A percentile compares a stretch with the other conserved stretches of the same genome.
Evolutionary conservation across 1,140 invertebrate genomes (phyloP).

Genomic region (Drosophila ambigua): DNA sequence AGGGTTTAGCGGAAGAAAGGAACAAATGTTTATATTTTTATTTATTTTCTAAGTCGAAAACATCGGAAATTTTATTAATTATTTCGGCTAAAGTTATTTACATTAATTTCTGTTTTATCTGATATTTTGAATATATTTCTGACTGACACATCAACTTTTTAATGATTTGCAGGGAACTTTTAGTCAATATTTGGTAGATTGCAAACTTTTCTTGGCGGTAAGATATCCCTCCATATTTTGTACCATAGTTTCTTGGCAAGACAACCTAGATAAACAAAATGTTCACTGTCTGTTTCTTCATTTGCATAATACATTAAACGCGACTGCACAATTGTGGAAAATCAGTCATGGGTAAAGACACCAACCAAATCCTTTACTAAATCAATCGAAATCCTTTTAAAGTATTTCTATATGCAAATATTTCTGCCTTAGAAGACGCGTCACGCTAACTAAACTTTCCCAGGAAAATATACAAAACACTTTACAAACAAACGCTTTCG

Average conservation of each 20-base stretch:
- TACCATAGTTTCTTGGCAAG: too few relatives aligned
- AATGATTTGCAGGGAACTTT: too few relatives aligned
- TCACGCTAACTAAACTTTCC: slow-evolving; percentile 69
- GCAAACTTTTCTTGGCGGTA: too few relatives aligned
- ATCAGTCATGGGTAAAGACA: slow-evolving; percentile 12
- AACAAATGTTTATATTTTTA: too few relatives aligned
- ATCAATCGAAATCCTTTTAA: slow-evolving; percentile 17
- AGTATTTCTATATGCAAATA: slow-evolving; percentile 38
- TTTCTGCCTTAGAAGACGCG: slow-evolving; percentile 18
- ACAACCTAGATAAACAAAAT: too few relatives aligned
- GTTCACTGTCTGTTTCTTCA: slow-evolving; percentile 5
- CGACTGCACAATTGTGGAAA: slow-evolving; percentile 2
- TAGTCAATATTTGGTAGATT: too few relatives aligned
- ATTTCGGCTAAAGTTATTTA: background rate
- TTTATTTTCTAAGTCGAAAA: too few relatives aligned
- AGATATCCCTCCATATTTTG: too few relatives aligned
- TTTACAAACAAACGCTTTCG: slow-evolving; percentile 36
- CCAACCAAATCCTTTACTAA: slow-evolving; percentile 15
- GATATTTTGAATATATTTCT: background rate
- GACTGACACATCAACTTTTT: too few relatives aligned
- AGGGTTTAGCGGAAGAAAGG: too few relatives aligned
- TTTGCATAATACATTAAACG: background rate
- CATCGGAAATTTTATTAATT: too few relatives aligned
- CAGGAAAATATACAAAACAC: slow-evolving; percentile 39
- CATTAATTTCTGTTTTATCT: background rate